Evolutionary conservation across 2,797 vertebrate genomes (phyloP), one percentile per base, ranked within the genome.

Genomic region (Acanthurus tractus): DNA sequence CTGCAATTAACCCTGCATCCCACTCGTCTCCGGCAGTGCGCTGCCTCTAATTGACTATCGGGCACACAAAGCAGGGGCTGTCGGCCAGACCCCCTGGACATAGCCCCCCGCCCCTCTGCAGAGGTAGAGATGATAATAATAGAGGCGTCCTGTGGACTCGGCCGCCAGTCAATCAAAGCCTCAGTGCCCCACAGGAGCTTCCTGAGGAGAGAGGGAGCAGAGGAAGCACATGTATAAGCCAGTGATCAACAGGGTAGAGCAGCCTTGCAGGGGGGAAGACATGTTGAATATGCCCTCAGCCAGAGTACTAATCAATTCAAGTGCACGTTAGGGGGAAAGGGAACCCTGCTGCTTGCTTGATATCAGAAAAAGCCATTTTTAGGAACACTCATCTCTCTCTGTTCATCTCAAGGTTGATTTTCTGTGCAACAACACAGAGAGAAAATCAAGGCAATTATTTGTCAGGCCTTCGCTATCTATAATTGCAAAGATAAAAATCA

Each of bases 1-100:
- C 94, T 92, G 93, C 95, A 95, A 96, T 96, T 96, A 96, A 96
- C 94, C 94, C 94, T 72, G 92, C 88, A 95, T 95, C 94, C 92
- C 92, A 89, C 90, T 93, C 86, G 86, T 94, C 93, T 92, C 91
- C 83, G 91, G 89, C 87, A 87, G 87, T 69, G 93, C 85, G 65
- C 87, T 79, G 85, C 90, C 89, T 94, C 93, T 94, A 94, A 96
- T 94, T 95, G 93, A 93, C 92, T 93, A 94, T 92, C 79, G 94
- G 93, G 91, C 91, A 92, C 93, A 94, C 94, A 94, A 94, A 94
- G 92, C 92, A 87, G 86, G 88, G 91, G 90, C 91, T 93, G 92
- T 91, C 65, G 92, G 89, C 89, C 74, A 89, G 92, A 94, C 92
- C 94, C 93, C 92, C 91, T 92, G 93, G 89, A 93, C 92, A 77